Evolutionary conservation across 2,888 invertebrate species (phyloP).

Genomic region (Laothoe populi): DNA sequence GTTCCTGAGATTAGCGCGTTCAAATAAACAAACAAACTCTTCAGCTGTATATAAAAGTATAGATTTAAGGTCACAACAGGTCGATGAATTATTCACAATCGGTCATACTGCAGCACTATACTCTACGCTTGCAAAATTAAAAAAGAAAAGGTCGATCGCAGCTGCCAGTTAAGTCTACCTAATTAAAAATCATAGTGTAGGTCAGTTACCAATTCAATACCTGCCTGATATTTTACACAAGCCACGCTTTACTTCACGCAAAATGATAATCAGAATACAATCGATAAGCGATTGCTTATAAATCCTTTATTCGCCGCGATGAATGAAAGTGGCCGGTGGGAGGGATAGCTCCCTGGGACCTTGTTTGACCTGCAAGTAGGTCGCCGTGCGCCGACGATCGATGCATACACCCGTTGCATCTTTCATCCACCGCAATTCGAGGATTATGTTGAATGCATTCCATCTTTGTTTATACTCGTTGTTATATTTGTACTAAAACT

Average conservation of each 20-base stretch:
- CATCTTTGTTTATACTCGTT: no score
- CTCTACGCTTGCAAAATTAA: no score
- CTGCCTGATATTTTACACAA: background rate
- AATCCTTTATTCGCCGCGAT: conserved; percentile 11
- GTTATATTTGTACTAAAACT: no score
- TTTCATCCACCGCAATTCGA: conserved; percentile 37
- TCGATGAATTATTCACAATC: no score
- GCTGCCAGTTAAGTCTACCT: no score
- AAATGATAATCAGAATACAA: background rate
- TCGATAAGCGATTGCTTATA: background rate
- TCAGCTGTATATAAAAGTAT: no score
- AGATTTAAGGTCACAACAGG: no score
- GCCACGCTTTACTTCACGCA: background rate
- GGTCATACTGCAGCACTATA: no score
- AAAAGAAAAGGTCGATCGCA: no score
- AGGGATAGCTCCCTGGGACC: conserved; percentile 34
- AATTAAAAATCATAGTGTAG: no score
- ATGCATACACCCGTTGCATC: conserved; percentile 58
- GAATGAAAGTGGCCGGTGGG: conserved; percentile 32
- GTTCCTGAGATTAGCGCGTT: no score
- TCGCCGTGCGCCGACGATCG: conserved; percentile 64
- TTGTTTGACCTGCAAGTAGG: conserved; percentile 76
- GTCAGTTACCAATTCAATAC: background rate
- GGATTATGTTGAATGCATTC: background rate
- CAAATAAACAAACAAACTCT: no score